Evolutionary conservation across 2,797 vertebrate species (phyloP), one percentile per base, ranked within the genome.

Genomic region (Sebastes aleutianus): DNA sequence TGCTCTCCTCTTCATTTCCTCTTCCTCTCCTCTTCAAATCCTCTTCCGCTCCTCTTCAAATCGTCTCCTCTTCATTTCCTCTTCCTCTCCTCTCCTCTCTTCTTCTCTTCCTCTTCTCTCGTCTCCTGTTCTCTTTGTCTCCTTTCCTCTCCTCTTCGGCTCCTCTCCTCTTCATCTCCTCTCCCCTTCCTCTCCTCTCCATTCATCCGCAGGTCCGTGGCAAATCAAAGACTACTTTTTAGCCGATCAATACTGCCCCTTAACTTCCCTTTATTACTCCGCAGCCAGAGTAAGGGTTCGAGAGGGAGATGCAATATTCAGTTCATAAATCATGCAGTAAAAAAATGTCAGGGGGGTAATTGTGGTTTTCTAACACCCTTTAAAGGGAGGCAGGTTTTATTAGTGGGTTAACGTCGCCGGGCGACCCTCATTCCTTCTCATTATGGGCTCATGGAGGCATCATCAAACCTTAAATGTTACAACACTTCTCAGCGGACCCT

Each of bases 291-390:
- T 85, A 80, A 83, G 85, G 85, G 89, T 86, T 85, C 59, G 84
- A 80, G 81, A 85, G 88, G 86, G 88, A 89, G 87, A 94, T 90
- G 91, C 91, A 95, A 95, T 95, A 95, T 94, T 94, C 93, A 93
- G 90, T 96, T 95, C 94, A 96, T 96, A 96, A 96, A 96, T 96
- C 95, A 95, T 95, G 94, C 86, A 94, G 93, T 94, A 94, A 94
- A 94, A 92, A 95, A 93, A 95, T 95, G 95, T 96, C 95, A 95
- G 58, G 82, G 90, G 93, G 92, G 91, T 96, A 96, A 96, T 96
- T 95, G 95, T 95, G 92, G 92, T 95, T 93, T 94, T 94, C 92
- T 92, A 91, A 94, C 92, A 94, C 92, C 92, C 92, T 95, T 95
- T 95, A 94, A 93, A 93, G 82, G 83, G 86, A 94, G 89, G 90